Evolutionary conservation across 2,113 vertebrate species (phyloP), one percentile per base, ranked within the genome.

Genomic region (Paralichthys olivaceus): DNA sequence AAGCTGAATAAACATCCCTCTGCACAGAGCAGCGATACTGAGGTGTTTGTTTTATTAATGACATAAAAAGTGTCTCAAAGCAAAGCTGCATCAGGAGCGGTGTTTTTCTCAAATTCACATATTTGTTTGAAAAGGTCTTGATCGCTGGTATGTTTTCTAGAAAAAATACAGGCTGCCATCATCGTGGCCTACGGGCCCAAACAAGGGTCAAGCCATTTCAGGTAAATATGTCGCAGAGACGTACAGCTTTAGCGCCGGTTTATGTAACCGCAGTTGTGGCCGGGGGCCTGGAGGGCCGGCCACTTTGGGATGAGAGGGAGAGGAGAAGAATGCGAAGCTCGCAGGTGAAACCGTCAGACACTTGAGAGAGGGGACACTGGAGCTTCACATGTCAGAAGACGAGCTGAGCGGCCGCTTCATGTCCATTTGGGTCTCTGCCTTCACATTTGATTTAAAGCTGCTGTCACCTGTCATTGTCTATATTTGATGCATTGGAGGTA

Each of bases 1-100:
- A 90, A 87, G 83, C 84, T 85, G 83, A 86, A 80, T 47, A 89
- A 90, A 91, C 80, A 80, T 63, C 69, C 80, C 59, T 28, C 15
- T 4, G 65, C 40, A 12, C 34, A 47, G 9, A 9, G n/a, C 55
- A 1, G 55, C 64, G n/a, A 76, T 66, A 49, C 34, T 4, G 65
- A 70, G 34, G 5, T 49, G 75, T 72, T 79, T 34, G 20, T 78
- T 54, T 72, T 75, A 79, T 53, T 75, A 65, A 84, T 71, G 12
- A 78, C 84, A 84, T 61, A 63, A 85, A 82, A 61, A 22, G 55
- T 40, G 37, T 74, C 57, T 26, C 22, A 75, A 65, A 69, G 45
- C 43, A 43, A 65, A 58, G 45, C n/a, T 20, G 49, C 49, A 53
- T 53, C 49, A 53, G 20, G 40, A 62, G 25, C n/a, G 0, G 2